Conservation (phyloP, 1,140 invertebrate species). For the Doryteuthis pealeii region DNA sequence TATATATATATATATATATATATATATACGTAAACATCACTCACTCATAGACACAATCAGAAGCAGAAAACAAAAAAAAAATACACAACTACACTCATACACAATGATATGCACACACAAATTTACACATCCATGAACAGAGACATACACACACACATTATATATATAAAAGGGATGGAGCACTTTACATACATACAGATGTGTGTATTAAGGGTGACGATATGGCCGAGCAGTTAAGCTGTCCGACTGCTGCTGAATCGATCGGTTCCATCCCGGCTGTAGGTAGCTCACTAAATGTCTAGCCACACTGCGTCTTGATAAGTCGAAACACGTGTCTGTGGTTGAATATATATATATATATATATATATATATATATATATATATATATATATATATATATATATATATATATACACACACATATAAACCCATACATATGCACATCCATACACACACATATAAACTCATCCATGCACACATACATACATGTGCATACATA, state of each 20-base stretch:
- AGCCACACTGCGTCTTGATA: no score
- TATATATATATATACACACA: background rate
- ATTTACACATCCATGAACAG: background rate
- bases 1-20: no score
- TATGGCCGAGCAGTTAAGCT: no score
- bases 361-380: background rate
- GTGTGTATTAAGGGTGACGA: no score
- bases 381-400: background rate
- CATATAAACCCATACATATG: background rate
- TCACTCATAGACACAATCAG: no score
- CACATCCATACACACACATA: conserved; percentile 2
- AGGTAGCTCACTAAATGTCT: no score
- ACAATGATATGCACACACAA: background rate
- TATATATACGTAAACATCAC: no score
- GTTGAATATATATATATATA: background rate
- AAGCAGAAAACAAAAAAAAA: background rate
- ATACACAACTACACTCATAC: background rate
- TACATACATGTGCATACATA: conserved; percentile 1
- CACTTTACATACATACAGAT: no score
- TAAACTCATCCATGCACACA: background rate
- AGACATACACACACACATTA: background rate
- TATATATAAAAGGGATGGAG: no score
- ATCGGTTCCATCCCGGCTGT: no score
- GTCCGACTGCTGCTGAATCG: no score
- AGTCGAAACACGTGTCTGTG: no score